Conservation (phyloP, 2,888 invertebrate genomes). For the Torymus auratus region DNA sequence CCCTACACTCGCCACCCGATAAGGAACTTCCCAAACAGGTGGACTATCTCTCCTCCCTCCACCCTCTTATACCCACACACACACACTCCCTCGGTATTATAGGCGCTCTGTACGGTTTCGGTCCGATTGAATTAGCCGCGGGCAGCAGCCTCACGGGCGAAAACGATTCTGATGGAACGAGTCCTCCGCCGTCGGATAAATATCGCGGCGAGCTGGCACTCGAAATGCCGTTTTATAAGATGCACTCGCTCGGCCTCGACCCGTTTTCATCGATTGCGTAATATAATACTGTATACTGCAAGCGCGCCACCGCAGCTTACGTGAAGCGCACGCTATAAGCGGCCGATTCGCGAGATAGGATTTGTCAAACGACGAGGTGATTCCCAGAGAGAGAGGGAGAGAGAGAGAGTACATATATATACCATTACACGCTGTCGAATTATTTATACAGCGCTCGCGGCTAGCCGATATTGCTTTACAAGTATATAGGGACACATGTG, state of each 20-base stretch:
- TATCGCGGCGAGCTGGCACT: constrained; percentile 37
- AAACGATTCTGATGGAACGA: constrained; percentile 68
- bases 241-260: constrained; percentile 50
- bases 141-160: constrained; percentile 60
- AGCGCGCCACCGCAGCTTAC: too few relatives aligned
- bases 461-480: too few relatives aligned
- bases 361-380: constrained; percentile 44
- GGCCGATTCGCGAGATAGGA: constrained; percentile 15
- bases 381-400: constrained; percentile 4
- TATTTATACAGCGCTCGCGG: constrained; percentile 12
- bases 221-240: constrained; percentile 46
- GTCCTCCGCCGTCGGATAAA: constrained; percentile 46
- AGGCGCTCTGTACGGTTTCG: constrained; percentile 70
- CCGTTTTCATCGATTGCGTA: constrained; percentile 51
- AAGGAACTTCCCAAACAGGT: constrained; percentile 61
- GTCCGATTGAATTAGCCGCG: constrained; percentile 70
- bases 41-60: constrained; percentile 53
- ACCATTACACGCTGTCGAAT: background rate
- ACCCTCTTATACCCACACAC: too few relatives aligned
- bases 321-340: constrained; percentile 18
- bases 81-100: constrained; percentile 64
- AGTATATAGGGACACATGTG: too few relatives aligned
- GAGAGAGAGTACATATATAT: too few relatives aligned
- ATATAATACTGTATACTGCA: background rate
- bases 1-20: constrained; percentile 44